Evolutionary conservation across 1,140 invertebrate species (phyloP).

Genomic region (Eumeta japonica): DNA sequence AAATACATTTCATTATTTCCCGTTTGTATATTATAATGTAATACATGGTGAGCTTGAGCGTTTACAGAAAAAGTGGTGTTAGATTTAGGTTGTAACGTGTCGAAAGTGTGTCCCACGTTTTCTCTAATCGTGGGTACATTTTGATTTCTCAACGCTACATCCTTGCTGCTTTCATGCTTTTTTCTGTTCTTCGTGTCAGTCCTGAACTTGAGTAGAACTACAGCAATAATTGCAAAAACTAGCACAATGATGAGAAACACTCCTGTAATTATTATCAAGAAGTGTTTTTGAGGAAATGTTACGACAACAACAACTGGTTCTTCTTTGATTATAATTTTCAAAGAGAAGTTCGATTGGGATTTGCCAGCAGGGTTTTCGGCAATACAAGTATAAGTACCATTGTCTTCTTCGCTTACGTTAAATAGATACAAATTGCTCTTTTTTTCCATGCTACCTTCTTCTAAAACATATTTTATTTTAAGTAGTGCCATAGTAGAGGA

Average conservation of each 20-base stretch:
- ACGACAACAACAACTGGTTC: constrained; percentile 66
- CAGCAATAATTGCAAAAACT: constrained; percentile 61
- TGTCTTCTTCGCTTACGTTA: constrained; percentile 71
- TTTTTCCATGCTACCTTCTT: constrained; percentile 69
- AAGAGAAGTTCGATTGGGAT: constrained; percentile 73
- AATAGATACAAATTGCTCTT: constrained; percentile 74
- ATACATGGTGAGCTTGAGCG: constrained; percentile 49
- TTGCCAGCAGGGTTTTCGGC: constrained; percentile 81
- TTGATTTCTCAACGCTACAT: constrained; percentile 51
- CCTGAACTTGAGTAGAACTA: constrained; percentile 63
- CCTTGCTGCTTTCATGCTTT: constrained; percentile 57
- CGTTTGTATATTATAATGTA: constrained; percentile 46
- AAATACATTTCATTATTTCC: constrained; percentile 34
- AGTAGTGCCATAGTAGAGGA: constrained; percentile 63
- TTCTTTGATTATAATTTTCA: constrained; percentile 71
- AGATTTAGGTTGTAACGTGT: constrained; percentile 27
- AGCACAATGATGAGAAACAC: constrained; percentile 62
- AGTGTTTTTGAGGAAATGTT: constrained; percentile 66
- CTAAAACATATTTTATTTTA: constrained; percentile 67
- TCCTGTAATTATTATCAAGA: constrained; percentile 65
- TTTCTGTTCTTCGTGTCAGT: constrained; percentile 58
- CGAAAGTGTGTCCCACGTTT: constrained; percentile 30
- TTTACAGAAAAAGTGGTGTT: constrained; percentile 51
- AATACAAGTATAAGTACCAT: constrained; percentile 78
- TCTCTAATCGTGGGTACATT: constrained; percentile 41